Base-by-base conservation (phyloP, 2,113 vertebrate genomes). In the Bolborhynchus lineola region DNA sequence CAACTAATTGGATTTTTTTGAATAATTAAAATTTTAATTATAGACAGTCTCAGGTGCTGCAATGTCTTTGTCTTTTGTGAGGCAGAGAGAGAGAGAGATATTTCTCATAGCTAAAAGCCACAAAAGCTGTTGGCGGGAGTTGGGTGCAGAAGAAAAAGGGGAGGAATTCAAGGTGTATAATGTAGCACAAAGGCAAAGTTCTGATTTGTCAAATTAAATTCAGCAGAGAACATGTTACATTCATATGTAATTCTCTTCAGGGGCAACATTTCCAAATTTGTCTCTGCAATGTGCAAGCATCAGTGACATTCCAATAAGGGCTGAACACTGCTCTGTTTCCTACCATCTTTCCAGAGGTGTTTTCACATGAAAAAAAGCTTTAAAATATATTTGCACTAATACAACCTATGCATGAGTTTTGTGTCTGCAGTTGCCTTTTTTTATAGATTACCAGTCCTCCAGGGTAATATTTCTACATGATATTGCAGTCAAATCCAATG, bases 321-420 rank as follows among this genome's bases (percentile, higher is more conserved):
- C 31, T 92, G 60, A 93, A 60, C 37, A 60, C 29, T 70, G 13
- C 2, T 85, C 16, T 90, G 71, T 86, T 71, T 79, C 39, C 37
- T 86, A 72, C 80, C 18, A 69, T 81, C 50, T 82, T 83, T 64
- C 86, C 46, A 71, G 49, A 93, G 83, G 46, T 44, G 31, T 68
- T 92, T 82, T 79, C 57, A 65, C 13, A 25, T 57, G 59, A 94
- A 93, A 69, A 65, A 82, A 85, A 86, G 31, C 37, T 69, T 92
- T 88, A 92, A 97, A 92, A 87, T 79, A 69, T 77, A 91, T 91
- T 96, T 95, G 65, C n/a, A 65, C 37, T 80, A 89, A 53, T 85
- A 87, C 63, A 92, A 82, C 74, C n/a, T 82, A 84, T 13, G 2
- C 62, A 82, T 86, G 44, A 76, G 64, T 88, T 96, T 93, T 95